phyloP scores from a whole-genome alignment of 2,797 vertebrate genomes.

The Catostomus latipinnis region DNA sequence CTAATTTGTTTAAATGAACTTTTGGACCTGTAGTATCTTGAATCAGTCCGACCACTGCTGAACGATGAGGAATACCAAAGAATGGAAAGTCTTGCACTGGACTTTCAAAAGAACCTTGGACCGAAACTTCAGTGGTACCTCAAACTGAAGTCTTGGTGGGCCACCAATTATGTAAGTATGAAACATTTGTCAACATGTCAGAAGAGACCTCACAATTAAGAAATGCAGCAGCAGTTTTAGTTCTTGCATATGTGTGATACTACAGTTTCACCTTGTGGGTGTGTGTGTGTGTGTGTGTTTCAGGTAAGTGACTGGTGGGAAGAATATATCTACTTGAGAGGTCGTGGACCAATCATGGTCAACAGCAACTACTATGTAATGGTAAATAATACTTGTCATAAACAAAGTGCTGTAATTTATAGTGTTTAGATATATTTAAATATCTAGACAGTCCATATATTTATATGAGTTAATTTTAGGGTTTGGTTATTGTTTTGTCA shows the following conservation, averaged over 20 bases:
- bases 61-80: constrained; percentile 76
- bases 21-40: constrained; percentile 72
- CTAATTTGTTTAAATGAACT: neutral
- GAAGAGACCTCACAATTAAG: neutral
- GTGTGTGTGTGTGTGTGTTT: constrained; percentile 43
- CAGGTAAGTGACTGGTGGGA: constrained; percentile 91
- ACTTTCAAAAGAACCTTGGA: constrained; percentile 81
- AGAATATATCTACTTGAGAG: constrained; percentile 85
- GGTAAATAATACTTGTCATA: constrained; percentile 67
- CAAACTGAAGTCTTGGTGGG: constrained; percentile 87
- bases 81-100: constrained; percentile 81
- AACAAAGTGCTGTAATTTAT: neutral
- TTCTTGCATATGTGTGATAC: neutral
- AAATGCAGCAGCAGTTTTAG: neutral
- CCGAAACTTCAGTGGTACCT: constrained; percentile 88
- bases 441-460: too few species aligned
- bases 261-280: neutral
- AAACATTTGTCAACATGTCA: neutral
- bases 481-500: neutral
- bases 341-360: constrained; percentile 86
- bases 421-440: neutral
- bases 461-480: too few species aligned
- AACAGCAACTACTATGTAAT: constrained; percentile 89
- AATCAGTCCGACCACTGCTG: constrained; percentile 84
- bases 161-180: constrained; percentile 84